Percentiles rank a stretch among this genome's conserved stretches.
These are phyloP conservation scores for Bactericera cockerelli DNA, from an alignment of 1,140 invertebrate species.

Conservation along the genomic window DNA sequence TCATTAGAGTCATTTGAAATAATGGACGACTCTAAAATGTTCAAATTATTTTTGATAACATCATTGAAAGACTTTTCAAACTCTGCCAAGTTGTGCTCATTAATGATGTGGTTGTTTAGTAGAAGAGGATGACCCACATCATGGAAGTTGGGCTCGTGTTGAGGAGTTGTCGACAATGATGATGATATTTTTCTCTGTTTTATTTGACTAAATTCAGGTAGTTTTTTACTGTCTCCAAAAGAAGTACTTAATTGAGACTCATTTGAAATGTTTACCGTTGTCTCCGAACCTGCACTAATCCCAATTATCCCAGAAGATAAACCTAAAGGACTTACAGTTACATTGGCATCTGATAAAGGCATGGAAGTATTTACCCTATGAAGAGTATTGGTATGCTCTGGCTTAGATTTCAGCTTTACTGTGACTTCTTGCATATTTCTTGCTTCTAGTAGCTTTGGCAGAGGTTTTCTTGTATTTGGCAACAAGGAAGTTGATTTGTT, in stretches of 20 bases:
- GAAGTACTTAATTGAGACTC: not conserved
- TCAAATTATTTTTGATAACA: not conserved
- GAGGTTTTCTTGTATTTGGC: too few species aligned
- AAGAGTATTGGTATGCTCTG: too few species aligned
- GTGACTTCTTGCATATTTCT: too few species aligned
- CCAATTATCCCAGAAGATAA: too few species aligned
- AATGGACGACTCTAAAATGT: not conserved
- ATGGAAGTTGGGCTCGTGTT: not conserved
- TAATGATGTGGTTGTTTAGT: not conserved
- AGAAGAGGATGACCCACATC: not conserved
- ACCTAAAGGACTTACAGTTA: too few species aligned
- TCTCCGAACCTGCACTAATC: too few species aligned
- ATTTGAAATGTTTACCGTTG: not conserved
- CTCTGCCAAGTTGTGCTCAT: not conserved
- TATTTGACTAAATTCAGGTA: constrained; percentile 5
- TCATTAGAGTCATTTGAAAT: not conserved
- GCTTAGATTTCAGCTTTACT: too few species aligned
- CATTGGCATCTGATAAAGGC: too few species aligned
- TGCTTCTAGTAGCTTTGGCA: too few species aligned
- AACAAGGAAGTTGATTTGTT: too few species aligned
- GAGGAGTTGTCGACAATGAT: not conserved
- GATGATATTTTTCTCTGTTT: not conserved
- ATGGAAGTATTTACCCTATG: too few species aligned
- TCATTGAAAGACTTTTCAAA: constrained; percentile 7
- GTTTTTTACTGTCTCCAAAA: not conserved